Evolutionary conservation across 2,888 invertebrate genomes (phyloP), one percentile per base, ranked within the genome.

Genomic region (Spilosoma lubricipeda): DNA sequence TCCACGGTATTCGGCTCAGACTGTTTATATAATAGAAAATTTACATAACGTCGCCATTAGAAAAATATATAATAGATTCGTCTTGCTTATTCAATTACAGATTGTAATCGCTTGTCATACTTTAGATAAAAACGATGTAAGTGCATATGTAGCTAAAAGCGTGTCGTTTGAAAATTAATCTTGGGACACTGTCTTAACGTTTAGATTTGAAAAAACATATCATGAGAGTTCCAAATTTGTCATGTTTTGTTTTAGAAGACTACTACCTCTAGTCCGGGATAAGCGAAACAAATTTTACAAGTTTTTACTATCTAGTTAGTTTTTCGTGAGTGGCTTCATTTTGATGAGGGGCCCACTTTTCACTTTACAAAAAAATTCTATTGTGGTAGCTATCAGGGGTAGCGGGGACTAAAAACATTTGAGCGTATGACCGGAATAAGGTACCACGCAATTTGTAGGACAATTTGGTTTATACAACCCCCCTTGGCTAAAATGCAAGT

Each of bases 1-100:
- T 70, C 77, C 36, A 63, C 56, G 45, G 66, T 65, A 77, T 80
- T 65, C 76, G 70, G 70, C 71, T 33, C 67, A 78, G 74, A 78
- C 78, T 80, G 84, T 77, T 72, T 73, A 11, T 76, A 8, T 77
- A 72, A 79, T 68, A 79, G 73, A 73, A 79, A 77, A 80, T 84
- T 78, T 76, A 80, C 80, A 82, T 83, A 76, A 69, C 64, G 42
- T 71, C 68, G 36, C 73, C 66, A 70, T 81, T 72, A 79, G 56
- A 75, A 78, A 71, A 81, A 67, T 63, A 42, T 66, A 72, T 71
- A 75, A 79, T 77, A 76, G 66, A 77, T 83, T 74, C 69, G 48
- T 81, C 67, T 79, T 78, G 48, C 70, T 52, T 74, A 66, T 75
- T 65, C 70, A 81, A 83, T 78, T 77, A 71, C 69, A 65, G 81